A percentile compares a stretch with the other conserved stretches of the same genome.
Evolutionary conservation across 2,888 invertebrate species (phyloP).

Genomic region (Acrobasis consociella): DNA sequence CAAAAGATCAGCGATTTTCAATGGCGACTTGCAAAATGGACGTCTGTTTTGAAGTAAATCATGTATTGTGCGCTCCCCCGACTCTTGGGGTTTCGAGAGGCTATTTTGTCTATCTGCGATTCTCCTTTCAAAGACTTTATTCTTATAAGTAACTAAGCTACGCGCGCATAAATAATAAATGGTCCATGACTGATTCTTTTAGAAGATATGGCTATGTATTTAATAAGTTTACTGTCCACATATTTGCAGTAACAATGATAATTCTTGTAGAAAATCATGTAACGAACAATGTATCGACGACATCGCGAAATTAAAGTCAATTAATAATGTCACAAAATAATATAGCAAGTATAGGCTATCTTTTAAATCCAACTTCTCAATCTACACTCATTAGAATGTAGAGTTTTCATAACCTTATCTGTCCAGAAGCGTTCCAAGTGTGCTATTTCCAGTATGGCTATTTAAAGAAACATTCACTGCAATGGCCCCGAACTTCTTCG

Average conservation of each 20-base stretch:
- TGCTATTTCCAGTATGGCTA: constrained; percentile 15
- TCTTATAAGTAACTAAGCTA: not conserved
- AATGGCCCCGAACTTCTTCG: constrained; percentile 9
- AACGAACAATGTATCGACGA: too few species aligned
- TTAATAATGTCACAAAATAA: too few species aligned
- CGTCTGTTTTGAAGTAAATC: constrained; percentile 32
- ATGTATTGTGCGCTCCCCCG: constrained; percentile 15
- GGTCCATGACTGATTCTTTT: too few species aligned
- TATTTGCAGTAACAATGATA: too few species aligned
- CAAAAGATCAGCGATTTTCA: constrained; percentile 49
- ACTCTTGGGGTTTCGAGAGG: constrained; percentile 38
- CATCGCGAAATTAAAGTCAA: too few species aligned
- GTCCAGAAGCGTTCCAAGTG: not conserved
- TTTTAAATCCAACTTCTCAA: too few species aligned
- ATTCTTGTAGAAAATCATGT: too few species aligned
- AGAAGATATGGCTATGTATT: too few species aligned
- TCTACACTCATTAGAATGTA: too few species aligned
- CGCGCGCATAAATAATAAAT: too few species aligned
- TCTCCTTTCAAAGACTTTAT: not conserved
- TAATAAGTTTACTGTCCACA: too few species aligned
- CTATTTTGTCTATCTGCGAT: constrained; percentile 23
- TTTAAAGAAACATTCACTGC: constrained; percentile 18
- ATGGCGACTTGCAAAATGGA: constrained; percentile 48
- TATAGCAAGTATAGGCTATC: too few species aligned
- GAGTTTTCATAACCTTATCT: constrained; percentile 1